phyloP scores from a whole-genome alignment of 2,888 invertebrate species.

The Dynastes grantii region DNA sequence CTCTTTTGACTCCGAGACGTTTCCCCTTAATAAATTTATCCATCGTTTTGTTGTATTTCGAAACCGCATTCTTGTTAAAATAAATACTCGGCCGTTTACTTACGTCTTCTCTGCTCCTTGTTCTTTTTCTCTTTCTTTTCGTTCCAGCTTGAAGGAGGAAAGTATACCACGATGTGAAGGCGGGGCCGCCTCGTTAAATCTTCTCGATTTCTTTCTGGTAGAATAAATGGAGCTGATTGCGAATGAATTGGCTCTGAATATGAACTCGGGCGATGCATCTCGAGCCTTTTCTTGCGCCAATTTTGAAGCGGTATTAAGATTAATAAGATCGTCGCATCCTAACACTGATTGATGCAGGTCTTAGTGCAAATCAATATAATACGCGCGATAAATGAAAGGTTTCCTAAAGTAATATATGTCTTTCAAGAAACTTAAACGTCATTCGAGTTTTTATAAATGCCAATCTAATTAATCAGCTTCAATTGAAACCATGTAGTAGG shows the following conservation, averaged over 20 bases:
- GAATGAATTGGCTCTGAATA: slow-evolving; percentile 3
- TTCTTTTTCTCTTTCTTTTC: slow-evolving; percentile 1
- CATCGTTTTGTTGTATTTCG: slow-evolving; percentile 36
- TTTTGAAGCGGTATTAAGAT: slow-evolving; percentile 28
- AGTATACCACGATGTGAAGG: neutral
- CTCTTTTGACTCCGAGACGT: slow-evolving; percentile 10
- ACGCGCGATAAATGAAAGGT: slow-evolving; percentile 11
- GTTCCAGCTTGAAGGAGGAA: neutral
- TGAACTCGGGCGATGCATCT: slow-evolving; percentile 21
- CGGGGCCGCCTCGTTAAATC: slow-evolving; percentile 20
- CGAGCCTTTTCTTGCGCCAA: slow-evolving; percentile 24
- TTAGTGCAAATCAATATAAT: slow-evolving; percentile 32
- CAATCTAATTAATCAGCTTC: slow-evolving; percentile 16
- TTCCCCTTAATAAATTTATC: slow-evolving; percentile 29
- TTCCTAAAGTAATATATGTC: slow-evolving; percentile 15
- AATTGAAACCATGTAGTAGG: too few relatives aligned
- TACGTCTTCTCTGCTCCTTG: neutral
- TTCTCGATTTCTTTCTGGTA: slow-evolving; percentile 25
- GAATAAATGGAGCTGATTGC: slow-evolving; percentile 30
- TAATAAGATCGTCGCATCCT: slow-evolving; percentile 28
- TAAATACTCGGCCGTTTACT: slow-evolving; percentile 29
- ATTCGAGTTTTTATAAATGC: slow-evolving; percentile 11
- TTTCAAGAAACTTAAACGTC: slow-evolving; percentile 8
- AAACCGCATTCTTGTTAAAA: slow-evolving; percentile 32
- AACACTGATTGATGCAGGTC: slow-evolving; percentile 28